Evolutionary conservation across 2,113 vertebrate species (phyloP), one percentile per base, ranked within the genome.

Genomic region (Pedetes capensis): DNA sequence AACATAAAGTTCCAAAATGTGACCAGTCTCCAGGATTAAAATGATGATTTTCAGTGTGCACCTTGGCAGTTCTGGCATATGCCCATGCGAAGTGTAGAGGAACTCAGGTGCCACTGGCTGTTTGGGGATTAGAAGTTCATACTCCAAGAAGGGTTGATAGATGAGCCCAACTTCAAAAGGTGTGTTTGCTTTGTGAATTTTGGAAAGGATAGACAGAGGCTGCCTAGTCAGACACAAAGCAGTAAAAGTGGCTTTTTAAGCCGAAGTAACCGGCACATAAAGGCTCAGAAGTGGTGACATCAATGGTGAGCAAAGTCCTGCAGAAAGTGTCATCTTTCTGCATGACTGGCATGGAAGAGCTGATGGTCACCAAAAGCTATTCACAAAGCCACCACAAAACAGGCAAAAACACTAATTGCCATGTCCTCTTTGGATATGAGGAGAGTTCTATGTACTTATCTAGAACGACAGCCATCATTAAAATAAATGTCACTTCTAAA

Each of bases 401-500:
- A 84, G 76, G 47, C 63, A 94, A 12, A 32, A 55, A 42, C 71
- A 80, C 92, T 88, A 94, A 96, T 49, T 91, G 86, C 69, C 87
- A 81, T 44, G 76, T 95, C 39, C 39, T 95, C 51, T 94, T 83
- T 76, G 85, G 53, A 76, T 81, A 42, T 81, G 47, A 87, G 47
- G 76, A 64, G 32, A 12, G 17, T 47, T 87, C 71, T 94, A 18
- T 69, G 66, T 87, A 81, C 81, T 92, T 92, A 96, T 39, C 66
- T 81, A 95, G 71, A 76, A 55, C 55, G 55, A 93, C 13, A 93
- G 66, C 85, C 92, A 71, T 97, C 94, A 95, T 96, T 96, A 92
- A 97, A 89, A 92, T 90, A 96, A 94, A 95, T 90, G 81, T 51
- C 57, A 86, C 51, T 97, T 90, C 92, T 96, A 96, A 96, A 97